Base-by-base conservation (phyloP, 2,113 vertebrate species). In the Misgurnus anguillicaudatus region DNA sequence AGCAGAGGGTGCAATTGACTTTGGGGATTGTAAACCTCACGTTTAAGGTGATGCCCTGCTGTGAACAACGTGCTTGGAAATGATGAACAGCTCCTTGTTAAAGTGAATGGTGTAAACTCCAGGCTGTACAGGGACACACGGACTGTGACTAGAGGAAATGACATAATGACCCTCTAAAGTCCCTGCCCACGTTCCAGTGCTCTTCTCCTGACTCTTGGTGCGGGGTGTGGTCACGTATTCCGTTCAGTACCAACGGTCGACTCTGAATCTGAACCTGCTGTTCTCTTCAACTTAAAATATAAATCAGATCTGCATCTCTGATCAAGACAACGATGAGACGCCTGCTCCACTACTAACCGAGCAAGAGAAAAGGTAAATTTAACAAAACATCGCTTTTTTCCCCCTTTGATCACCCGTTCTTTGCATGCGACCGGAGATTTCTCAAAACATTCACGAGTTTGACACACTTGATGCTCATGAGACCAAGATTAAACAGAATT, bases 81-180 rank as follows among this genome's bases (percentile, higher is more conserved):
- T 48, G 51, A n/a, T 7, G 9, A 64, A 39, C 9, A 38, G 31
- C 24, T 38, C 9, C 10, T 10, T 17, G 61, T 38, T 13, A 14
- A n/a, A 39, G 45, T 51, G 61, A 65, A 2, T 5, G 19, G 45
- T 39, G 31, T 3, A 8, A 19, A 39, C 1, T 4, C 47, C 8
- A 38, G 24, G 4, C 24, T 64, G 60, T 48, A 31, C 11, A 39
- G 3, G 24, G 7, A 75, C 41, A 57, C 11, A 9, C 10, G 61
- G 19, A 19, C 61, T 31, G 11, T 7, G 10, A 16, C 19, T 5
- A 39, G 60, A 76, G 74, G 74, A 76, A 63, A 76, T 76, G 5
- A 53, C 74, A 76, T 64, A 75, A 63, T 64, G 61, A 39, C 9
- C 31, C 13, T 61, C 39, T 63, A 19, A 75, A 36, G 61, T 64